Evolutionary conservation across 35 echinoderm and acorn worm species (phyloP).

Genomic region (Anneissia japonica): DNA sequence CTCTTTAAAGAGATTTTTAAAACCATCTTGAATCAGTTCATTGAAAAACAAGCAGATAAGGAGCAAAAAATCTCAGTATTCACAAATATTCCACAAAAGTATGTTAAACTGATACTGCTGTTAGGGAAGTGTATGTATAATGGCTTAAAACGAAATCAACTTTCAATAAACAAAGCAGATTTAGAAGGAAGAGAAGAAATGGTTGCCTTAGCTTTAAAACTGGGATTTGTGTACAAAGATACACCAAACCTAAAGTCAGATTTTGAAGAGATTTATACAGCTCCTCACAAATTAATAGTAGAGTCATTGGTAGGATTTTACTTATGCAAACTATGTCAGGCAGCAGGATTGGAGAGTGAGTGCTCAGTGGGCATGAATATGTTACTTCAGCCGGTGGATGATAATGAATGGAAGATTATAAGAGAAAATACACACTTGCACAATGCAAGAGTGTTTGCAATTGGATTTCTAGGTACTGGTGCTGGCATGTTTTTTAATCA

Average conservation of each 20-base stretch:
- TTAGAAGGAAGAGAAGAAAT: not conserved
- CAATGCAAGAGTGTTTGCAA: not conserved
- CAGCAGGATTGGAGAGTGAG: not conserved
- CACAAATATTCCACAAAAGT: not conserved
- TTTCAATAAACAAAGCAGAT: not conserved
- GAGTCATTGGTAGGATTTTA: not conserved
- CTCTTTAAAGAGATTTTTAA: not conserved
- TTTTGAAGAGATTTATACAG: not conserved
- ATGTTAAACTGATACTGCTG: not conserved
- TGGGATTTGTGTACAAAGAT: not conserved
- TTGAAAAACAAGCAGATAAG: not conserved
- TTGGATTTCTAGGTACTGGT: not conserved
- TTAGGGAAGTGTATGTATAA: not conserved
- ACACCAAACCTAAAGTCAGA: not conserved
- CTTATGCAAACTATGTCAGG: not conserved
- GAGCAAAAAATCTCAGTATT: not conserved
- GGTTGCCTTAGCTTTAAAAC: not conserved
- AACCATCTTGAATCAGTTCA: not conserved
- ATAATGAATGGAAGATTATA: not conserved
- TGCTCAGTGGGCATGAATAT: not conserved
- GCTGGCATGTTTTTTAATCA: not conserved
- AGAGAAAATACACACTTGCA: not conserved
- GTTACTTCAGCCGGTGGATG: not conserved
- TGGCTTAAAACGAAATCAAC: not conserved
- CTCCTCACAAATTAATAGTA: not conserved